Base-by-base conservation (phyloP, 1,140 invertebrate species). In the Halyomorpha halys region DNA sequence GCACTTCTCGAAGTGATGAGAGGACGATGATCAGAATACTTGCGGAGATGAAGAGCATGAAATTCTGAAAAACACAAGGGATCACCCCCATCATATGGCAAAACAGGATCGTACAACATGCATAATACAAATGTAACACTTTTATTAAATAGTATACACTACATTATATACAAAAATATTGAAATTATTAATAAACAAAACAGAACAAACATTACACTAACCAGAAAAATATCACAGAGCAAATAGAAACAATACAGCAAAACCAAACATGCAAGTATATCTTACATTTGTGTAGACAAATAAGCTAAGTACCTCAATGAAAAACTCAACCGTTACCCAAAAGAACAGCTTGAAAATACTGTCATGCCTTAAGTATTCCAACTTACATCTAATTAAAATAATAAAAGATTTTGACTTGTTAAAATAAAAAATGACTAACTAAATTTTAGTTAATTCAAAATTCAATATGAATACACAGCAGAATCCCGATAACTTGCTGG, bases 1-100 rank as follows among this genome's bases (percentile, higher is more conserved):
- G 62, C 47, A 34, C 62, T 63, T 34, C 62, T 49, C 3, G 27
- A 44, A 23, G 45, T 63, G n/a, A 53, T 39, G 13, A 63, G 49
- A 8, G 62, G 16, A 34, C 3, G 59, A 2, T 60, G 59, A n/a
- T 19, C n/a, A 11, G 59, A 60, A 39, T 39, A 18, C 53, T 23
- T 56, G 18, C 23, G 53, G 8, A 23, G 53, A n/a, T 19, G 47
- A 16, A 19, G 53, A 23, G 23, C 23, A 25, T 56, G 18, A 56
- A 16, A 56, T 21, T 56, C 53, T 56, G 53, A 18, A 56, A 56
- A 56, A 21, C 53, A 56, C 18, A 56, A 19, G 53, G 53, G 53
- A 23, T 56, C 23, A 27, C 18, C 53, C 34, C 53, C 53, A 23
- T 56, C 19, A 56, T 23, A 6, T 56, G 53, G 18, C 23, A 56